These are phyloP conservation scores for Streptopelia turtur DNA, from an alignment of 2,797 vertebrate genomes.

Conservation along the genomic window DNA sequence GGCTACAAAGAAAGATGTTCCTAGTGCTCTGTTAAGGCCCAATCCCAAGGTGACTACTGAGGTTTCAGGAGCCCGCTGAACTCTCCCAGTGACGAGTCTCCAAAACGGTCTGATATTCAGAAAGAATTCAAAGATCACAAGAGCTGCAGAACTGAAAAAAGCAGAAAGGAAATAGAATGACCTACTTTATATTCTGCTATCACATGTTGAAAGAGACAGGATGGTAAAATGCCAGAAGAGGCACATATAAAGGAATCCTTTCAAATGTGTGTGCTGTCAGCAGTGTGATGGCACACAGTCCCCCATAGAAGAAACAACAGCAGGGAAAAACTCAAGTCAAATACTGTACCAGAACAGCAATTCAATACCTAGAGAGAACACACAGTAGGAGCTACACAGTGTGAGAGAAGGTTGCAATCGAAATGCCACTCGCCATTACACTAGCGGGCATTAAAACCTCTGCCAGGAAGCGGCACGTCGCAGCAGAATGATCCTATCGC, in stretches of 20 bases:
- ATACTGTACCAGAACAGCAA: background rate
- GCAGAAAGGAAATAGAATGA: constrained; percentile 24
- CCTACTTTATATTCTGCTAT: constrained; percentile 45
- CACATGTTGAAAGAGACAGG: background rate
- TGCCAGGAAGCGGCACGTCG: background rate
- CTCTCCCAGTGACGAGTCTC: background rate
- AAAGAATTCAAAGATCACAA: constrained; percentile 16
- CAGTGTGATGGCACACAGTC: background rate
- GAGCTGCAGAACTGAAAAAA: background rate
- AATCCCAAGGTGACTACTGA: background rate
- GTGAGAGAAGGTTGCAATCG: background rate
- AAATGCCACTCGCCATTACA: background rate
- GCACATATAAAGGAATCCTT: constrained; percentile 24
- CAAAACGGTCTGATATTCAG: background rate
- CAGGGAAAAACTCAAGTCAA: background rate
- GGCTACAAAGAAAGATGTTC: background rate
- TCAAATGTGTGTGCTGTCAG: background rate
- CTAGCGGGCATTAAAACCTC: background rate
- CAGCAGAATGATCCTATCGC: rapidly evolving
- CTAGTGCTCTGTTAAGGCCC: background rate
- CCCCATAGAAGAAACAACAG: background rate
- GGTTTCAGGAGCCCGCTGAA: background rate
- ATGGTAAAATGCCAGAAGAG: background rate
- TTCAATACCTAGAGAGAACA: background rate
- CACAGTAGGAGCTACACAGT: background rate